Base-by-base conservation (phyloP, 2,113 vertebrate genomes). In the Zosterops borbonicus region DNA sequence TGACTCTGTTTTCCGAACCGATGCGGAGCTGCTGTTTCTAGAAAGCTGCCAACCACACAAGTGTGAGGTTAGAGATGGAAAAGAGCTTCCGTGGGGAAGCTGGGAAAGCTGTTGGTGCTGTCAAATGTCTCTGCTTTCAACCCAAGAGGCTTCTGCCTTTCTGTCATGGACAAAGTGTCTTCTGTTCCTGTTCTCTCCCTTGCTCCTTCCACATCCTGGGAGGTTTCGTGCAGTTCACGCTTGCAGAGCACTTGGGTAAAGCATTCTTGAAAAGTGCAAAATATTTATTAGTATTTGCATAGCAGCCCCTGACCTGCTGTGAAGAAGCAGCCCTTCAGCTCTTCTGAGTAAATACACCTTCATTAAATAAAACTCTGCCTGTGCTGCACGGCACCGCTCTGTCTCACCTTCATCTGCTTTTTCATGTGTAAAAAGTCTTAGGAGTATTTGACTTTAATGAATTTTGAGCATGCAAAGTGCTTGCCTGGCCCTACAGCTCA, bases 201-300 rank as follows among this genome's bases (percentile, higher is more conserved):
- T 25, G 12, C 14, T 88, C 70, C 80, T 83, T 52, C 9, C 77
- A 71, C 62, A 41, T 52, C 53, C 69, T 21, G 64, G 2, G 58
- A 70, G 52, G 81, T 63, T 91, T 37, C 9, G 41, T 11, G 60
- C 31, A 14, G 78, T 35, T 83, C 5, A 7, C 5, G 39, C 81
- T 91, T 35, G 49, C 83, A 63, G 89, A 95, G 63, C 49, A 46
- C 47, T 93, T 37, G 46, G 73, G 37, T 46, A 86, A 87, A 93
- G 60, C 29, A 0, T 71, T 87, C 96, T 96, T 86, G 93, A 92
- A 83, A 96, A 96, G 85, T 94, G 86, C 88, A 83, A 86, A 95
- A 87, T 97, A 90, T 97, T 96, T 96, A 94, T 92, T 92, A 67
- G 86, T 92, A 92, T 96, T 96, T 97, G 90, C 94, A 90, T 90